Percentiles rank a stretch among this genome's conserved stretches.
phyloP scores from a whole-genome alignment of 2,113 vertebrate species.

The Syrmaticus mikado region DNA sequence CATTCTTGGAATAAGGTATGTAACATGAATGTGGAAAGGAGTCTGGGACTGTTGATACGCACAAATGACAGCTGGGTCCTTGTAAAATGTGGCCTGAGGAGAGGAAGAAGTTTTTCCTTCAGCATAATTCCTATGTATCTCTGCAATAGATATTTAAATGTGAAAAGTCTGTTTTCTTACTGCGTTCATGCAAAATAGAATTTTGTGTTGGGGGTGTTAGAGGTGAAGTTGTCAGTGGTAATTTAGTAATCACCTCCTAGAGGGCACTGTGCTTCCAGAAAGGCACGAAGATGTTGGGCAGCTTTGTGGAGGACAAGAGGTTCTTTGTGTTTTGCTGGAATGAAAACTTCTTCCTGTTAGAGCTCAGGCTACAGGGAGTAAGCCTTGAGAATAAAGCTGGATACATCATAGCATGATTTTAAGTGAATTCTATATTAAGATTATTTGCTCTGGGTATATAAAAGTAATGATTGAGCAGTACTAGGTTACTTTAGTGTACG shows the following conservation, averaged over 20 bases:
- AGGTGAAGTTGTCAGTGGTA: fast-evolving
- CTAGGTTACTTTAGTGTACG: background rate
- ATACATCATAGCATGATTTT: background rate
- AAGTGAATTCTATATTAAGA: background rate
- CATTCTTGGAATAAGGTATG: background rate
- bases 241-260: background rate
- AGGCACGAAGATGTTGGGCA: fast-evolving
- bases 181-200: background rate
- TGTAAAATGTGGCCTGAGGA: background rate
- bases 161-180: background rate
- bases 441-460: background rate
- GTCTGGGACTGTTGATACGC: background rate
- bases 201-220: background rate
- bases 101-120: background rate
- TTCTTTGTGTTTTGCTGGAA: background rate
- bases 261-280: background rate
- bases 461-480: background rate
- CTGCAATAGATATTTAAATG: background rate
- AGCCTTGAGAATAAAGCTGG: background rate
- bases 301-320: fast-evolving
- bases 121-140: background rate
- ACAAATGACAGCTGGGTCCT: background rate
- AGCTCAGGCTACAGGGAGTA: background rate
- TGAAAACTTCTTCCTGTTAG: background rate
- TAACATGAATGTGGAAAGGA: background rate